Conservation (phyloP, 2,888 invertebrate genomes). For the Holacanthella duospinosa region DNA sequence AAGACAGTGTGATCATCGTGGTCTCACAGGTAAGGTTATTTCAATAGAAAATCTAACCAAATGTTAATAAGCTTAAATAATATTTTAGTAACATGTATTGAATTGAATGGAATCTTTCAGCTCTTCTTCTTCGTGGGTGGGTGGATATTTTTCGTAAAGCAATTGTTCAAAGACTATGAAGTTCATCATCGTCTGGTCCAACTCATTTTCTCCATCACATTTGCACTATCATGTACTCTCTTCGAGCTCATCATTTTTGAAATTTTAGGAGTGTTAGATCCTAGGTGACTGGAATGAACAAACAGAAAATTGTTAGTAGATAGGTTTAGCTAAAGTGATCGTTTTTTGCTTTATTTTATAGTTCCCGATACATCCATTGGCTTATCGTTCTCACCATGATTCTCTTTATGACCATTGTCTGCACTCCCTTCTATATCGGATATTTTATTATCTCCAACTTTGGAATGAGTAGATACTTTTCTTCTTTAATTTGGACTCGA, state of each 20-base stretch:
- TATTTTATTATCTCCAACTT: slow-evolving; percentile 87
- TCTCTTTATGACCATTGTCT: slow-evolving; percentile 84
- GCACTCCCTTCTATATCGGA: slow-evolving; percentile 93
- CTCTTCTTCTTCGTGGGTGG: slow-evolving; percentile 89
- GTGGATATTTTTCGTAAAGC: slow-evolving; percentile 96
- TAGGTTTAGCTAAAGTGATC: slow-evolving; percentile 8
- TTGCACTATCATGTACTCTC: slow-evolving; percentile 95
- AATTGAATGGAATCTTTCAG: slow-evolving; percentile 52
- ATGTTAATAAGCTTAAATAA: not conserved
- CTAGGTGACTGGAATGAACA: slow-evolving; percentile 72
- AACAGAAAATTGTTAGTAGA: slow-evolving; percentile 15
- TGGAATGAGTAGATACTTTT: slow-evolving; percentile 58
- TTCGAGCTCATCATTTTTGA: slow-evolving; percentile 99
- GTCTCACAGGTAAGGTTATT: slow-evolving; percentile 58
- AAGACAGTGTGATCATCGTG: slow-evolving; percentile 71
- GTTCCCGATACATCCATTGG: slow-evolving; percentile 91
- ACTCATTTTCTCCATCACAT: slow-evolving; percentile 88
- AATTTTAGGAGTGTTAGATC: slow-evolving; percentile 83
- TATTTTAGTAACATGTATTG: not conserved
- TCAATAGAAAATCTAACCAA: not conserved
- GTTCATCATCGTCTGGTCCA: slow-evolving; percentile 89
- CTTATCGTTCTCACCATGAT: slow-evolving; percentile 80
- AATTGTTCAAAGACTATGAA: slow-evolving; percentile 93
- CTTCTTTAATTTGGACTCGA: no score
- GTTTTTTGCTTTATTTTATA: slow-evolving; percentile 43